Base-by-base conservation (phyloP, 2,113 vertebrate genomes). In the Hypocryptadius cinnamomeus region DNA sequence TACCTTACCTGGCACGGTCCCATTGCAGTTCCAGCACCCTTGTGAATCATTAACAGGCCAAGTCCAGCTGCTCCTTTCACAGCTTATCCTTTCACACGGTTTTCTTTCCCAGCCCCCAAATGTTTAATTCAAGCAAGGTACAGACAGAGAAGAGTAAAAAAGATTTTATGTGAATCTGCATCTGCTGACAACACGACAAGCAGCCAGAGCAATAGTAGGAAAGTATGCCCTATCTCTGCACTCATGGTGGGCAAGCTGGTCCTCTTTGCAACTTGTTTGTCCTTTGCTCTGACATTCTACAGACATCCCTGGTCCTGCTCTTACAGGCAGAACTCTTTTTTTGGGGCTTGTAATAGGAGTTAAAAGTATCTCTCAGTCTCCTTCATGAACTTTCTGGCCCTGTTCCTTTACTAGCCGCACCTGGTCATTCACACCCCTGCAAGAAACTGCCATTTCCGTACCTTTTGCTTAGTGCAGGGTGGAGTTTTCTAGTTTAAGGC, bases 21-120 rank as follows among this genome's bases (percentile, higher is more conserved):
- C n/a, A 17, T 0, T 61, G 54, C 61, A 76, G 74, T 28, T 82
- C 37, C 81, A 92, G 45, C 42, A 28, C 28, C 21, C 15, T 47
- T 22, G 42, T 92, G 59, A 96, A 92, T 83, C 24, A 88, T 95
- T 95, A 90, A 94, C 76, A 88, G 39, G 40, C 44, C 57, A 61
- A 77, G 50, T 76, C 42, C 39, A 42, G 19, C 61, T 76, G 47
- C 28, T 82, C 39, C 48, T 91, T 72, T 87, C 47, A 65, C 33
- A 47, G 44, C 33, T 76, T 60, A 23, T 90, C 39, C 73, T 94
- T 90, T 84, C 77, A 78, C 31, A 64, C 14, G 47, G 23, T 89
- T 92, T 95, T 85, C 53, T 59, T 79, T 89, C 57, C 21, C 70
- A 85, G 81, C 8, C 40, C 20, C 30, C 3, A 51, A 10, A 81